These are phyloP conservation scores for Anolis sagrei DNA, from an alignment of 2,113 vertebrate species.

Conservation along the genomic window DNA sequence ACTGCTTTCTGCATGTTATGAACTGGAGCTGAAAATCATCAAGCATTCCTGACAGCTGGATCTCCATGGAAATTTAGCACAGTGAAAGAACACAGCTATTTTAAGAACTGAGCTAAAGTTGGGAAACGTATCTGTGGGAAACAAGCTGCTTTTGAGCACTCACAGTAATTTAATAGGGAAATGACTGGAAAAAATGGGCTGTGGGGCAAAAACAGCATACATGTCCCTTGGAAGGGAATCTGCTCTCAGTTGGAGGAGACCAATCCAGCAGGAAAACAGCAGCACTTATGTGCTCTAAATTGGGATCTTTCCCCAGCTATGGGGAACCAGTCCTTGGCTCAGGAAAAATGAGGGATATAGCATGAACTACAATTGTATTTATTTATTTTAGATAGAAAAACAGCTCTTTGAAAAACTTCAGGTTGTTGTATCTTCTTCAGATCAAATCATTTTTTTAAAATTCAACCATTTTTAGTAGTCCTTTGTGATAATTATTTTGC, in stretches of 20 bases:
- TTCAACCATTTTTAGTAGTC: background rate
- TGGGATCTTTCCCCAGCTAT: background rate
- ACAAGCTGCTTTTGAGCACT: slow-evolving; percentile 52
- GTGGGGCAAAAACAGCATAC: background rate
- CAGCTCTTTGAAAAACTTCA: background rate
- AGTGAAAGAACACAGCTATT: slow-evolving; percentile 69
- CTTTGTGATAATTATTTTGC: background rate
- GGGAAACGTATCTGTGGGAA: slow-evolving; percentile 56
- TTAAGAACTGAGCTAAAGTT: slow-evolving; percentile 64
- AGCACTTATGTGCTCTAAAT: background rate
- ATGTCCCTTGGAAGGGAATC: background rate
- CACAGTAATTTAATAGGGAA: background rate
- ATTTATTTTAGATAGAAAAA: background rate
- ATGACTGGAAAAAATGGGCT: slow-evolving; percentile 16
- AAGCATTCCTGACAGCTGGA: slow-evolving; percentile 59
- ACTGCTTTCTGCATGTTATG: slow-evolving; percentile 10
- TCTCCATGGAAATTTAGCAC: slow-evolving; percentile 76
- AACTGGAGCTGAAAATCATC: slow-evolving; percentile 45
- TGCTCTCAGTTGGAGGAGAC: background rate
- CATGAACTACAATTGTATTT: slow-evolving; percentile 10
- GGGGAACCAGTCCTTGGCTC: background rate
- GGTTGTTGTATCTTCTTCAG: background rate
- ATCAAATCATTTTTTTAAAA: background rate
- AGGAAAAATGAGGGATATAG: background rate
- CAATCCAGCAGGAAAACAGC: background rate